Evolutionary conservation across 2,113 vertebrate genomes (phyloP).

Genomic region (Salvelinus namaycush): DNA sequence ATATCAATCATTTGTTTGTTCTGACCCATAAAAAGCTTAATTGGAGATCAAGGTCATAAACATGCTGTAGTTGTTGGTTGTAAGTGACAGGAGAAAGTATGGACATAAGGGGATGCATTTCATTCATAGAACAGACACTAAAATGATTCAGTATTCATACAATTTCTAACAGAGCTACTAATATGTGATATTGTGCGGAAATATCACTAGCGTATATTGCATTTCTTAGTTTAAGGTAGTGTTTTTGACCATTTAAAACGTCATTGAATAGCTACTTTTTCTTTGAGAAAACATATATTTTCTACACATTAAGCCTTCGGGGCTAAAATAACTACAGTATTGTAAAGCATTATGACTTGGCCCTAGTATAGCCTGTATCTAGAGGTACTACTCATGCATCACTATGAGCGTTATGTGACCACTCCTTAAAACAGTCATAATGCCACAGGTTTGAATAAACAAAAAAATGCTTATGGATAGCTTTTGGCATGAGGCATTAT

Average conservation of each 20-base stretch:
- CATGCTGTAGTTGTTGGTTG: background rate
- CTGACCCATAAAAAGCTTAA: background rate
- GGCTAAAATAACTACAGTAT: constrained; percentile 27
- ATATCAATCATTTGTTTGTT: background rate
- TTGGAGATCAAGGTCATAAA: background rate
- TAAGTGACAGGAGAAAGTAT: background rate
- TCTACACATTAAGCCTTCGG: constrained; percentile 12
- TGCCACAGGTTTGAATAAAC: background rate
- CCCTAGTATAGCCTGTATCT: constrained; percentile 10
- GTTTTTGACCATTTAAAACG: constrained; percentile 21
- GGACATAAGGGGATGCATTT: background rate
- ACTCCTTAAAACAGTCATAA: constrained; percentile 7
- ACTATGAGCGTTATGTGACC: constrained; percentile 17
- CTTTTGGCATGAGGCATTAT: background rate
- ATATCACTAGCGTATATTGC: constrained; percentile 21
- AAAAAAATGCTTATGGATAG: background rate
- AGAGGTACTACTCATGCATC: background rate
- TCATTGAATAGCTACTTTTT: constrained; percentile 9
- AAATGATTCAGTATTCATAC: background rate
- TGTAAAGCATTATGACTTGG: constrained; percentile 38
- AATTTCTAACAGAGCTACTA: constrained; percentile 42
- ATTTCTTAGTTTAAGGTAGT: constrained; percentile 36
- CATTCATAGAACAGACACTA: background rate
- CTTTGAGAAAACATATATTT: no score
- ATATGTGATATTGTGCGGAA: constrained; percentile 19